Evolutionary conservation across 2,113 vertebrate species (phyloP), one percentile per base, ranked within the genome.

Genomic region (Limnothrissa miodon): DNA sequence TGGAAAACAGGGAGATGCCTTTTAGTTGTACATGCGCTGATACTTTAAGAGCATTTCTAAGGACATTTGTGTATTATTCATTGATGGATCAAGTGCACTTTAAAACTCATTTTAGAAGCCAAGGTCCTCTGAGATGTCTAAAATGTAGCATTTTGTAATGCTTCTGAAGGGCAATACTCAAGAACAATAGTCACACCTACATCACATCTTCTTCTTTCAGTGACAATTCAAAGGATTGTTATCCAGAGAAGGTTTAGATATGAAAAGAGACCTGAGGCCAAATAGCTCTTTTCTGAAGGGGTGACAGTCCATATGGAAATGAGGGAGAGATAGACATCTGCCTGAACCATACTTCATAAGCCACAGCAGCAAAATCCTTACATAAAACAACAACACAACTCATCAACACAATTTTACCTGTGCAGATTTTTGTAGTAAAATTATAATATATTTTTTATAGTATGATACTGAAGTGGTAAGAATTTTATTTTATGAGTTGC

Each of bases 401-500:
- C 5, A 29, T 23, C 1, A 39, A 13, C 88, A 78, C 82, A 48
- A 80, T 83, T 84, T 82, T 91, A 87, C 90, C 82, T 88, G 81
- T 88, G 87, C 89, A 92, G 89, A 91, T 91, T 86, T 81, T 83
- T 80, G 79, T 74, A 80, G 79, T 74, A 44, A 91, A 87, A 91
- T 92, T 91, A 90, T 93, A 88, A 92, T 93, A 46, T 78, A 80
- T 79, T 91, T 91, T 95, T 95, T 96, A 95, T 95, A 95, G 93
- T 95, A 93, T 94, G 95, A 94, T 94, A 95, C 83, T 89, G 93
- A 97, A 95, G 92, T 95, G 95, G 21, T 53, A 94, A 95, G 94
- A 94, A 94, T 94, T 95, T 21, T 56, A 62, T 97, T 97, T 96
- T 93, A 92, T 91, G 92, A 92, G 94, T 62, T 78, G 96, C 84